Base-by-base conservation (phyloP, 2,113 vertebrate genomes). In the Microcebus lehilahytsara region DNA sequence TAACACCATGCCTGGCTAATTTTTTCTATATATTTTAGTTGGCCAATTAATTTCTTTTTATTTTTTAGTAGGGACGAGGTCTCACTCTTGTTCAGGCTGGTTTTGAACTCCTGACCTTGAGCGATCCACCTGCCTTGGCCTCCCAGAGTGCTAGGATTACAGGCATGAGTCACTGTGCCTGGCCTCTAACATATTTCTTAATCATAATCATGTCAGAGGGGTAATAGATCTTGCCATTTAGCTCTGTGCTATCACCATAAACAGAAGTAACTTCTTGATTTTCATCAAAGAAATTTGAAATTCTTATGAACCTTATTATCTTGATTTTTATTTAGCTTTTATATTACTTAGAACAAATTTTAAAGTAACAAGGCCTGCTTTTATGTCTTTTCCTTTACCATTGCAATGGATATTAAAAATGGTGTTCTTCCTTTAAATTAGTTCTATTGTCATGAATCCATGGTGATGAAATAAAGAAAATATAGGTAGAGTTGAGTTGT, bases 401-500 rank as follows among this genome's bases (percentile, higher is more conserved):
- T 42, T 60, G 6, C 17, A 30, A 10, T 72, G 13, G 74, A 25
- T 62, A 78, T 13, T 66, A 13, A 81, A 77, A 91, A 67, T 71
- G 53, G 4, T 72, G 56, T 40, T 64, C 4, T 93, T 25, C 53
- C 37, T 95, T 96, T 23, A 78, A 16, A 85, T 69, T 84, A 62
- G 27, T 71, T 86, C 20, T 71, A 84, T 91, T 89, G 62, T 88
- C 32, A 42, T 74, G 14, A 64, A 22, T 78, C 12, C 9, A 49
- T 92, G 32, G 32, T 78, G 32, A 62, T 91, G 69, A 93, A 81
- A 9, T 93, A 75, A 80, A 74, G 56, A 88, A 77, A 93, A 88
- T 72, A n/a, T 1, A 77, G 22, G 60, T 90, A 37, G 46, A 88
- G 1, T 46, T 94, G 7, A 87, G 2, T 27, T 83, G 34, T 87